Conservation (phyloP, 2,888 invertebrate species). For the Nebria salina region DNA sequence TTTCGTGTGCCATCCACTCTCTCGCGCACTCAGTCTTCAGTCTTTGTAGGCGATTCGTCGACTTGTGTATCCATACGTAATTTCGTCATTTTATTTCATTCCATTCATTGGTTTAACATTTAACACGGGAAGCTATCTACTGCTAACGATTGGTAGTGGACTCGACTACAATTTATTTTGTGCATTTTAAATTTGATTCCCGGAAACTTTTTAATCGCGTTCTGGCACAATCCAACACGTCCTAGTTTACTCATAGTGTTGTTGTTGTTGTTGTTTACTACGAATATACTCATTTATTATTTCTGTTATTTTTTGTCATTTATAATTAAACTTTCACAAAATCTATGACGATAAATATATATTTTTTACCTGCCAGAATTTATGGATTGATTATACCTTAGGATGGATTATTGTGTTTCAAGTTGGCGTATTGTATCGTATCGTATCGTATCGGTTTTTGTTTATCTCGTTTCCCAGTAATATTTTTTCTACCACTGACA, state of each 20-base stretch:
- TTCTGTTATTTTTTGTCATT: constrained; percentile 17
- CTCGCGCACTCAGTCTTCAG: background rate
- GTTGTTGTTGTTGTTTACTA: background rate
- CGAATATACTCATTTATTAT: background rate
- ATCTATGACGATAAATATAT: constrained; percentile 35
- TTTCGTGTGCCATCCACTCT: background rate
- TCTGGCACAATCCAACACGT: background rate
- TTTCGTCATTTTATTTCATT: constrained; percentile 32
- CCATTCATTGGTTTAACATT: constrained; percentile 36
- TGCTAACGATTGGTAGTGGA: no score
- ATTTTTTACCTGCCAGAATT: constrained; percentile 23
- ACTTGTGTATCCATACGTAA: background rate
- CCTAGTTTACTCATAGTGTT: background rate
- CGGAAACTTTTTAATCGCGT: constrained; percentile 15
- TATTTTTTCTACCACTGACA: background rate
- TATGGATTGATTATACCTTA: constrained; percentile 6
- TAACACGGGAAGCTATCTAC: no score
- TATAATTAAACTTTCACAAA: constrained; percentile 40
- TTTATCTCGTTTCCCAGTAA: background rate
- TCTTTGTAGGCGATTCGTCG: background rate
- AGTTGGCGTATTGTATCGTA: background rate
- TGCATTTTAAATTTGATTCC: constrained; percentile 24
- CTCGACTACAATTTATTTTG: background rate
- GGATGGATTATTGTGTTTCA: constrained; percentile 29
- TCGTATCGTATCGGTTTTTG: background rate